Base-by-base conservation (phyloP, 2,888 invertebrate species). In the Drosophila testacea region DNA sequence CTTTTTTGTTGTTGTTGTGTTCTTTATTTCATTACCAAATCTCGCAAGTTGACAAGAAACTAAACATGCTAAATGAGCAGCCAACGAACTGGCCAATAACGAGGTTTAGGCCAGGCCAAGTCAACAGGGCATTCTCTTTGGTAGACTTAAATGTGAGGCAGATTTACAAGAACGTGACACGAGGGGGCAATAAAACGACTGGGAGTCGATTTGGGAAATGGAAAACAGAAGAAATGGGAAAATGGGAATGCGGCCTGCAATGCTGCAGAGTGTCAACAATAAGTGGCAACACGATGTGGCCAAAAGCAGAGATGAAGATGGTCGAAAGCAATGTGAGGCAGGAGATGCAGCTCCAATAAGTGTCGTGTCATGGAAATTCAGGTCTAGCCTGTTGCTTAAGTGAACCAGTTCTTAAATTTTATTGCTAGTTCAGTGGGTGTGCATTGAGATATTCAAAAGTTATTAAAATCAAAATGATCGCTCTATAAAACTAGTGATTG, bases 81-180 rank as follows among this genome's bases (percentile, higher is more conserved):
- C 70, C 70, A 64, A 46, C 51, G 36, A 54, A 42, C 64, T 48
- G 54, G 50, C 62, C 48, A 69, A 79, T 61, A 65, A 59, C 16
- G 27, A 39, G 60, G 46, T 13, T 57, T 54, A 51, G 51, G 54
- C 54, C 57, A 42, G 38, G 56, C 44, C 42, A 54, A 44, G 34
- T 13, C 51, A 42, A 13, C 32, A 32, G 55, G 13, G 36, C 55
- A 54, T 13, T 16, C 28, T 16, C 10, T 11, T 7, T 22, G 11
- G 4, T 47, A 38, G 27, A n/a, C 22, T 27, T 7, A 6, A 27
- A 52, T 34, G 10, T 48, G 39, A 27, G 22, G 32, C n/a, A 67
- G 73, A 81, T 83, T 86, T 77, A 83, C 77, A 79, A 72, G 78
- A 81, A 79, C 79, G 83, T 80, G 87, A 80, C 89, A 83, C 76